A percentile compares a stretch with the other conserved stretches of the same genome.
Conservation (phyloP, 2,113 vertebrate genomes). For the Raphicerus campestris region DNA sequence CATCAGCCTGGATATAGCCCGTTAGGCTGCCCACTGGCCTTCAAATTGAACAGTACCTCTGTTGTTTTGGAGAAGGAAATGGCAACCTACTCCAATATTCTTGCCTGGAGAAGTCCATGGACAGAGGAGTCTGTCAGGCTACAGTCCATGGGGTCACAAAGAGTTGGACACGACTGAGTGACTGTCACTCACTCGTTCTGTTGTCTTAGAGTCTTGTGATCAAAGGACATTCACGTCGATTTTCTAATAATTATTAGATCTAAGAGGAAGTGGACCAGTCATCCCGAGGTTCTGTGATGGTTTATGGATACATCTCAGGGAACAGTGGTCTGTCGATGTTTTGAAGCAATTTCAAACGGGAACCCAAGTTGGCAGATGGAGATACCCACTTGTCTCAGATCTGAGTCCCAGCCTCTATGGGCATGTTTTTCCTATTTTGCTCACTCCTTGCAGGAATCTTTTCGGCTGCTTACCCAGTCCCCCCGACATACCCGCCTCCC, state of each 20-base stretch:
- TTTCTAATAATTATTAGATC: neutral
- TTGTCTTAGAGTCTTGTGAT: neutral
- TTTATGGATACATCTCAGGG: neutral
- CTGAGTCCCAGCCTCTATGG: neutral
- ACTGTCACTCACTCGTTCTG: neutral
- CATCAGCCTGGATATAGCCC: neutral
- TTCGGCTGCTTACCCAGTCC: neutral
- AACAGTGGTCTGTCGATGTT: neutral
- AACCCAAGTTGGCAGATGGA: neutral
- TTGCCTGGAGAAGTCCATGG: neutral
- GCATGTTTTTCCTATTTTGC: neutral
- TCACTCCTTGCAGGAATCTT: neutral
- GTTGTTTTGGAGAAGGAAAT: neutral
- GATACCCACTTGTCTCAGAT: neutral
- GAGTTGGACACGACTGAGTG: fast-evolving
- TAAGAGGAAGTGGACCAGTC: neutral
- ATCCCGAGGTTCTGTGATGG: neutral
- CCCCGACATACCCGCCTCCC: neutral
- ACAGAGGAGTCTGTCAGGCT: neutral
- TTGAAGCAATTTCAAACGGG: neutral
- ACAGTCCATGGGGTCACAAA: neutral
- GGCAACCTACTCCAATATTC: neutral
- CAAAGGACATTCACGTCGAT: neutral
- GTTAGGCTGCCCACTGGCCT: neutral
- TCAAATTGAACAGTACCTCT: neutral